Evolutionary conservation across 2,113 vertebrate species (phyloP), one percentile per base, ranked within the genome.

Genomic region (Alaudala cheleensis): DNA sequence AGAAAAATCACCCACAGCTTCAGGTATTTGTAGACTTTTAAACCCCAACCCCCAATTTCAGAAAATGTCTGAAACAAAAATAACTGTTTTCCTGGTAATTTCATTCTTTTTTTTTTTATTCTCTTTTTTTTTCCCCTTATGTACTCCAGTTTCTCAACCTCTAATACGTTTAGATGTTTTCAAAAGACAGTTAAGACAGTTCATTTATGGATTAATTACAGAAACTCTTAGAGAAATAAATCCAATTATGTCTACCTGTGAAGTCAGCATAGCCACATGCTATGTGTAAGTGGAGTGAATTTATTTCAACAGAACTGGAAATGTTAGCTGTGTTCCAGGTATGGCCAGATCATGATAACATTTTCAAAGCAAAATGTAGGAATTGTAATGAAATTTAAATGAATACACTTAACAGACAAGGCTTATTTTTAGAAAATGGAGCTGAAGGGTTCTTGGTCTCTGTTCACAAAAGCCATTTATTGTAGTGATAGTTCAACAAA

Each of bases 371-470:
- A 97, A 96, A 95, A 76, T 70, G 85, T 69, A 96, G 92, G 77
- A 96, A 92, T 91, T 94, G 64, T 71, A 97, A 97, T 92, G 78
- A 97, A 92, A 40, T 97, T 97, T 96, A 97, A 96, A 95, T 85
- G 56, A 60, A 42, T 61, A 64, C 77, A 87, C 64, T 84, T 65
- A 95, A 95, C 56, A 94, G 94, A 93, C 86, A 97, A 97, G 76
- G 56, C n/a, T 92, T 93, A 91, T 88, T 97, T 97, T 96, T 60
- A 94, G 79, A 95, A 96, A 97, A 93, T 71, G 72, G 61, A 97
- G 25, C 57, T 79, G 83, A 95, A 20, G 10, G 58, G 81, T 95
- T 34, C 54, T 90, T 37, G 21, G 23, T 89, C 45, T 96, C 85
- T 77, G 53, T 96, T 97, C 95, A 95, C 60, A 88, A 92, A 97